These are phyloP conservation scores for Oasisia sp. DNA, from an alignment of 2,888 invertebrate genomes.

Conservation along the genomic window DNA sequence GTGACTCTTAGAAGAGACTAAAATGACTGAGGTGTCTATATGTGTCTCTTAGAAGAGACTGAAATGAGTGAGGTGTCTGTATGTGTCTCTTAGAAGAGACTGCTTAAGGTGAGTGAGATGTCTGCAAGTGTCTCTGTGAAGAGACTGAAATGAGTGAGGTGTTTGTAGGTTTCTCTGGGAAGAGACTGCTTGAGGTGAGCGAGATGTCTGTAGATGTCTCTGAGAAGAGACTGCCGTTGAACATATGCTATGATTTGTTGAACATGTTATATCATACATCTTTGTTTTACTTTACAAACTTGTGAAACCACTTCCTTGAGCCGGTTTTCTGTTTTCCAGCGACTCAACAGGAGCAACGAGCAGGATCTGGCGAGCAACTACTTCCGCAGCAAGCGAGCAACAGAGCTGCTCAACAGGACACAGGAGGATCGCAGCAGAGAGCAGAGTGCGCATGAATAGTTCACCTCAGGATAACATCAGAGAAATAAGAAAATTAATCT, in stretches of 20 bases:
- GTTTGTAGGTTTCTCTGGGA: slow-evolving; percentile 43
- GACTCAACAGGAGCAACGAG: slow-evolving; percentile 68
- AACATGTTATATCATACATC: too few species aligned
- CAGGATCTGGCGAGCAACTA: slow-evolving; percentile 78
- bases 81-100: slow-evolving; percentile 53
- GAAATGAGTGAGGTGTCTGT: slow-evolving; percentile 47
- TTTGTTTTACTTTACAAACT: background rate
- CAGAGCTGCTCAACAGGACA: slow-evolving; percentile 72
- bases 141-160: slow-evolving; percentile 53
- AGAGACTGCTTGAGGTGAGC: slow-evolving; percentile 59
- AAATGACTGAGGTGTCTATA: too few species aligned
- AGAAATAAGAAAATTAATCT: background rate
- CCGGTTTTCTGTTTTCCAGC: slow-evolving; percentile 61
- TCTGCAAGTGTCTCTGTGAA: slow-evolving; percentile 47
- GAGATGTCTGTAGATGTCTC: too few species aligned
- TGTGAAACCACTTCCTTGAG: background rate
- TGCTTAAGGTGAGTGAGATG: slow-evolving; percentile 52
- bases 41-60: too few species aligned
- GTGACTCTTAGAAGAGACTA: too few species aligned
- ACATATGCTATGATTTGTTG: too few species aligned
- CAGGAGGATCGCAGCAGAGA: slow-evolving; percentile 56
- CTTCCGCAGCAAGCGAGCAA: slow-evolving; percentile 77
- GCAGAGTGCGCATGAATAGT: background rate
- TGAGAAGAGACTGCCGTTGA: too few species aligned
- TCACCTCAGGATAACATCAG: background rate